These are phyloP conservation scores for Leptinotarsa undecemlineata DNA, from an alignment of 1,140 invertebrate species.

Conservation along the genomic window DNA sequence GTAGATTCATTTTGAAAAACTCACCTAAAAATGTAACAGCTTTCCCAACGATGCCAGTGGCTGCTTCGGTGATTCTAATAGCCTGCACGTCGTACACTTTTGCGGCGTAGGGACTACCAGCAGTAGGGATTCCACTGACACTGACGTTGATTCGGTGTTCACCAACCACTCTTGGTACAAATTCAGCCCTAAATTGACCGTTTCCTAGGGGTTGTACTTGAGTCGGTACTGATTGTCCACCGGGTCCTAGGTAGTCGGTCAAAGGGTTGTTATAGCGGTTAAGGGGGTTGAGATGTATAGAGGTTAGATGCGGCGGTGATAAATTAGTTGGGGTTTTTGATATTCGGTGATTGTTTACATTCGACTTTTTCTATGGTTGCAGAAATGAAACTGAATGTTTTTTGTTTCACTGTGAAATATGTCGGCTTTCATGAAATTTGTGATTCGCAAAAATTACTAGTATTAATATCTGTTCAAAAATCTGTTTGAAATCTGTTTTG, in stretches of 20 bases:
- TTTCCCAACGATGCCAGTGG: slow-evolving; percentile 87
- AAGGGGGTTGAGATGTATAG: neutral
- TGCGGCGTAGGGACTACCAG: slow-evolving; percentile 87
- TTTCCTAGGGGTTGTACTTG: slow-evolving; percentile 74
- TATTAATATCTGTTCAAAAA: no score
- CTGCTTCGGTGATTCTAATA: slow-evolving; percentile 91
- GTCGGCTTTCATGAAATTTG: no score
- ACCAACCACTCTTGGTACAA: slow-evolving; percentile 82
- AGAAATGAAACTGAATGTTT: no score
- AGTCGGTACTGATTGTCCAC: slow-evolving; percentile 83
- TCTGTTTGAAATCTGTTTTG: no score
- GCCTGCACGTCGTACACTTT: slow-evolving; percentile 95
- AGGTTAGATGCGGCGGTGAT: no score
- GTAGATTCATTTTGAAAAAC: slow-evolving; percentile 28
- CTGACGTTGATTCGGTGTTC: slow-evolving; percentile 89
- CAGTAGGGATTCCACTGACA: slow-evolving; percentile 75
- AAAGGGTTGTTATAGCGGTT: neutral
- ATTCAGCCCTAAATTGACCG: slow-evolving; percentile 82
- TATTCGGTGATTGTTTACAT: no score
- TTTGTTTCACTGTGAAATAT: no score
- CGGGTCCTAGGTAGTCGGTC: slow-evolving; percentile 68
- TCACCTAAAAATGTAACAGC: slow-evolving; percentile 93
- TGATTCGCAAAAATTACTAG: no score
- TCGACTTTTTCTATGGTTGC: no score
- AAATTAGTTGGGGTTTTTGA: no score